phyloP scores from a whole-genome alignment of 2,797 vertebrate species.

The Pseudochromis fuscus region DNA sequence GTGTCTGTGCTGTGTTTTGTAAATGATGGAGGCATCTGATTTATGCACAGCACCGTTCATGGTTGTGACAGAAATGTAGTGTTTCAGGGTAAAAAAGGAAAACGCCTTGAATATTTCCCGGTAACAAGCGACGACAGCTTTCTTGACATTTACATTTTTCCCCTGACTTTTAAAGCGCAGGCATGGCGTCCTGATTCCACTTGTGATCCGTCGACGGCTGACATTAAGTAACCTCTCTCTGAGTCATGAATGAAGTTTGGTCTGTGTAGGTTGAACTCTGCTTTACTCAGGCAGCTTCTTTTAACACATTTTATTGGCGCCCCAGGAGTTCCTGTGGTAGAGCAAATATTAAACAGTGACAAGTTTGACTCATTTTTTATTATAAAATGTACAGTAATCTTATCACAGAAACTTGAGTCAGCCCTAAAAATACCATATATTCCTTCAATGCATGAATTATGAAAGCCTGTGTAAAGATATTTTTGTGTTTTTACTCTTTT shows the following conservation, averaged over 20 bases:
- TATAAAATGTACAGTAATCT: background rate
- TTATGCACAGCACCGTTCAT: background rate
- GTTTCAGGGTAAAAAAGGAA: background rate
- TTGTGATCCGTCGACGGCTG: constrained; percentile 21
- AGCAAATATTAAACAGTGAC: background rate
- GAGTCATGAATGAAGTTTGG: constrained; percentile 10
- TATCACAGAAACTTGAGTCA: background rate
- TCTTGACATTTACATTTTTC: constrained; percentile 32
- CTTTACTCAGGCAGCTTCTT: background rate
- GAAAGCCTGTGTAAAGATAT: too few relatives aligned
- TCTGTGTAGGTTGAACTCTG: background rate
- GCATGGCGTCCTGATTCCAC: constrained; percentile 17
- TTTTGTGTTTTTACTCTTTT: too few relatives aligned
- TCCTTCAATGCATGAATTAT: too few relatives aligned
- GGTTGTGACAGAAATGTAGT: constrained; percentile 17
- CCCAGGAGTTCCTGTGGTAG: background rate
- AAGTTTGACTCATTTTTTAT: background rate
- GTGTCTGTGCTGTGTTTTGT: background rate
- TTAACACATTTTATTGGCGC: background rate
- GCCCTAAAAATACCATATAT: background rate
- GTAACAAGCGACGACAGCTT: constrained; percentile 6
- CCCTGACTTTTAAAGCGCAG: constrained; percentile 7
- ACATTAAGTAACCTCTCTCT: constrained; percentile 29
- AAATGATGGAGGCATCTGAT: background rate
- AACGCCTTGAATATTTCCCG: constrained; percentile 11